Conservation (phyloP, 2,797 vertebrate genomes). For the Dromococcyx pavoninus region DNA sequence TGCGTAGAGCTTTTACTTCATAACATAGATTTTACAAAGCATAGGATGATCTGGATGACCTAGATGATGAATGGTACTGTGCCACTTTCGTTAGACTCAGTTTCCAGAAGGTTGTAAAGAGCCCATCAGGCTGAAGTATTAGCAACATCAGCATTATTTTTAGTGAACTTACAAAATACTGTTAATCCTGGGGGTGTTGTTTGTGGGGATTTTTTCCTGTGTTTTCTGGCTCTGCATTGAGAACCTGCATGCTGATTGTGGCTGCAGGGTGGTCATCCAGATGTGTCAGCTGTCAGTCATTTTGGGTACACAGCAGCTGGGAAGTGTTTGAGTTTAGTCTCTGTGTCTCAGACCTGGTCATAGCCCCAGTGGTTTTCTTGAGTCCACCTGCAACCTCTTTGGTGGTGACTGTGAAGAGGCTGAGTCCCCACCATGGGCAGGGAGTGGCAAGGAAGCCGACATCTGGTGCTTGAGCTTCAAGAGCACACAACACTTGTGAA, state of each 20-base stretch:
- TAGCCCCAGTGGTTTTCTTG: accelerated
- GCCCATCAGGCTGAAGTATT: background rate
- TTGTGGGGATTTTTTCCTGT: too few relatives aligned
- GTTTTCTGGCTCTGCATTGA: background rate
- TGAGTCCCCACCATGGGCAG: background rate
- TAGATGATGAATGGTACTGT: background rate
- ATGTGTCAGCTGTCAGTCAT: background rate
- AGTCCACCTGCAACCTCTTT: background rate
- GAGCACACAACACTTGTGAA: background rate
- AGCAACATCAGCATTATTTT: background rate
- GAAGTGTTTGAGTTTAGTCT: background rate
- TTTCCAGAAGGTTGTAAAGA: background rate
- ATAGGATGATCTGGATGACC: background rate
- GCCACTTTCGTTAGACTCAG: background rate
- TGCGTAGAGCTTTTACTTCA: background rate
- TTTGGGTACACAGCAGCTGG: background rate
- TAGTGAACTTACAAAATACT: background rate
- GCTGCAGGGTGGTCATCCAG: background rate
- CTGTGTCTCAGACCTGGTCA: accelerated
- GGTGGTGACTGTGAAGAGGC: background rate
- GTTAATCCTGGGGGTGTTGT: background rate
- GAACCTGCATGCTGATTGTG: background rate
- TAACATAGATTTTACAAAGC: background rate
- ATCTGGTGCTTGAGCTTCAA: background rate
- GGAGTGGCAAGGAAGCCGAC: background rate